These are phyloP conservation scores for Lynx canadensis DNA, from an alignment of 2,113 vertebrate species.

Conservation along the genomic window DNA sequence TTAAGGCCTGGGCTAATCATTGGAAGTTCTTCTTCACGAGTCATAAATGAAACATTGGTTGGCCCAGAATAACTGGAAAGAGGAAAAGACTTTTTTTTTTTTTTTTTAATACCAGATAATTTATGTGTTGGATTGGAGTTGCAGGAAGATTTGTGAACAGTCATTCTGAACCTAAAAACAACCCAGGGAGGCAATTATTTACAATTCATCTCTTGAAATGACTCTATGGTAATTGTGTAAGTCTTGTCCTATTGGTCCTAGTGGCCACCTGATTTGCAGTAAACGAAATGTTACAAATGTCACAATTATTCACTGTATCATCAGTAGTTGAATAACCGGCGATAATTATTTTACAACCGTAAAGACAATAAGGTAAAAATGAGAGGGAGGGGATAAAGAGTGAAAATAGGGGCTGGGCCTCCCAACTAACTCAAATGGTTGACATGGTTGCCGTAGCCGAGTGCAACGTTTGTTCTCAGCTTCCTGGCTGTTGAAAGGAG, in stretches of 20 bases:
- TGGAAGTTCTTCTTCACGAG: background rate
- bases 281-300: background rate
- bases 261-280: background rate
- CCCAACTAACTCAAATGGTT: background rate
- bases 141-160: background rate
- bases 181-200: background rate
- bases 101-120: background rate
- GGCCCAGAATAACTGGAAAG: conserved; percentile 5
- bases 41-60: background rate
- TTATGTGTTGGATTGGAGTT: background rate
- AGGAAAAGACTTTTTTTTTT: background rate
- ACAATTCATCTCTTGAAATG: background rate
- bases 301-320: background rate
- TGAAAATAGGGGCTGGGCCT: background rate
- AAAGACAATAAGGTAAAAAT: conserved; percentile 28
- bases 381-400: background rate
- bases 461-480: conserved; percentile 5
- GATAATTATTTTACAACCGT: background rate
- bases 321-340: background rate
- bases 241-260: background rate
- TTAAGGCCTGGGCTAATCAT: background rate
- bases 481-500: conserved; percentile 64
- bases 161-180: background rate
- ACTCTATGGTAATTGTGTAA: background rate
- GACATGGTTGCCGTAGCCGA: background rate